phyloP scores from a whole-genome alignment of 2,113 vertebrate genomes.

The Oncorhynchus nerka region DNA sequence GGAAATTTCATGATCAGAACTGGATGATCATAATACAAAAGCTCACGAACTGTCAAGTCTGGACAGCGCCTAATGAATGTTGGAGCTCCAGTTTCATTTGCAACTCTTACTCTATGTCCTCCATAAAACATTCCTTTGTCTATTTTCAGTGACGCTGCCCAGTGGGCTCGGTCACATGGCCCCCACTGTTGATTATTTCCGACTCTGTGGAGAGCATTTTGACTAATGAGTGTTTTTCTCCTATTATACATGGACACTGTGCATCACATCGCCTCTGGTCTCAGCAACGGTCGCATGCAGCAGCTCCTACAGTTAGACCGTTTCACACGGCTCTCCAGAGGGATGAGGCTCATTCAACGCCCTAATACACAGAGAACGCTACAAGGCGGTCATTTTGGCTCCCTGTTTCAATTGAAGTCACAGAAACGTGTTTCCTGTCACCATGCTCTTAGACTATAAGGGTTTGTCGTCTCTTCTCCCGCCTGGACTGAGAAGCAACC shows the following conservation, averaged over 20 bases:
- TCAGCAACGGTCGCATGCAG: background rate
- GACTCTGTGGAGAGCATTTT: conserved; percentile 8
- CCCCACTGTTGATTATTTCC: conserved; percentile 14
- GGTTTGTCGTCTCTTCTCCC: background rate
- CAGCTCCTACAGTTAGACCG: background rate
- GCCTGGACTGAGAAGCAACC: no score
- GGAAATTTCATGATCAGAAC: no score
- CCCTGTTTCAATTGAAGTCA: background rate
- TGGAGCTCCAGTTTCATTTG: no score
- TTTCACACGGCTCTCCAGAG: background rate
- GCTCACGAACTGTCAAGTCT: no score
- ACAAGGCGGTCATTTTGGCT: background rate
- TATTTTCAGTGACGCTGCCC: conserved; percentile 5
- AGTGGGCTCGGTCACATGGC: conserved; percentile 2
- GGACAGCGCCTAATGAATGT: background rate
- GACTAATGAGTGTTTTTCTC: conserved; percentile 28
- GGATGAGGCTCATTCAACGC: background rate
- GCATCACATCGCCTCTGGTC: background rate
- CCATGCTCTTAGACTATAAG: background rate
- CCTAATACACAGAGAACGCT: background rate
- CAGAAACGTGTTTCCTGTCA: background rate
- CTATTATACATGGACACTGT: background rate
- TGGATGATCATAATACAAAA: no score
- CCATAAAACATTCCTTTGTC: conserved; percentile 8
- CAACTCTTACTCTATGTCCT: background rate